Percentiles rank a stretch among this genome's conserved stretches.
These are phyloP conservation scores for Rhabdomys dilectus DNA, from an alignment of 2,113 vertebrate species.

Conservation along the genomic window DNA sequence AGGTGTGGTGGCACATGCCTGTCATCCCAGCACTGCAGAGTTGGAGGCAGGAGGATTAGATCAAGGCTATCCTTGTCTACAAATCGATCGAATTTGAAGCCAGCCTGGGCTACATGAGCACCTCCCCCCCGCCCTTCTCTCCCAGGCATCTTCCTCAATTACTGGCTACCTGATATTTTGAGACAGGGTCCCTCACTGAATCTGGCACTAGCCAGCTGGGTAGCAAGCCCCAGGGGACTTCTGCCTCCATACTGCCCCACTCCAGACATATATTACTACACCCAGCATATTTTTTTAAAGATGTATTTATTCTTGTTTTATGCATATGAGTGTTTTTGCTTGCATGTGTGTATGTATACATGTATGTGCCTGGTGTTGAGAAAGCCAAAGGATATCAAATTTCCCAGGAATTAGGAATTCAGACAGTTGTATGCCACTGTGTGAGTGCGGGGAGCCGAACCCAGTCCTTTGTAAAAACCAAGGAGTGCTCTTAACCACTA, in stretches of 20 bases:
- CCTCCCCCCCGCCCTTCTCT: accelerated
- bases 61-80: not conserved
- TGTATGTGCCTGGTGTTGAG: not conserved
- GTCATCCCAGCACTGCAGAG: not conserved
- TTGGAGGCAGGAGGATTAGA: not conserved
- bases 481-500: not conserved
- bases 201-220: not conserved
- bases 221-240: not conserved
- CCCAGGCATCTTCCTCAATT: not conserved
- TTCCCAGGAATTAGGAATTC: not conserved
- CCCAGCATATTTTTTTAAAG: not conserved
- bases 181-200: not conserved
- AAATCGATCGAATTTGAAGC: not conserved
- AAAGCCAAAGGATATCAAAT: not conserved
- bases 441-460: not conserved
- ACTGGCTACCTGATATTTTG: not conserved
- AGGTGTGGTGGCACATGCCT: not conserved
- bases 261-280: not conserved
- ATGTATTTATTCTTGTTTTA: not conserved
- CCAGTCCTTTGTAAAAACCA: not conserved
- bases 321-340: not conserved
- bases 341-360: not conserved
- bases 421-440: no score
- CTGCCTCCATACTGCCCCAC: not conserved
- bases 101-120: not conserved